Conservation (phyloP, 1,140 invertebrate species). For the Lepidostoma basale region DNA sequence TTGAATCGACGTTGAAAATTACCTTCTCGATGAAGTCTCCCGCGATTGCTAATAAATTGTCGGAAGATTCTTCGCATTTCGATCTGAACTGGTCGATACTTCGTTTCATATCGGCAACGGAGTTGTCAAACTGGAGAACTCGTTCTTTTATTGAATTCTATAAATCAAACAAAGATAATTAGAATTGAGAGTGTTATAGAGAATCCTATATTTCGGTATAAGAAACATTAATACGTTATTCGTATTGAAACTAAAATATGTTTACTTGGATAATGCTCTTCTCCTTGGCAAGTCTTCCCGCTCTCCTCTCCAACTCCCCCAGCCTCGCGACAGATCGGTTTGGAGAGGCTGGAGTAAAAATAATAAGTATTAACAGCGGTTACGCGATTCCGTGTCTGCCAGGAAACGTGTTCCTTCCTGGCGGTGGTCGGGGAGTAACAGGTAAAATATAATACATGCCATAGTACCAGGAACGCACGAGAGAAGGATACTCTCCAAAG, state of each 20-base stretch:
- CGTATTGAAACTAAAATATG: no score
- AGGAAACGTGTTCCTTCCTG: no score
- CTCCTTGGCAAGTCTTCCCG: conserved; percentile 37
- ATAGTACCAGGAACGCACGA: no score
- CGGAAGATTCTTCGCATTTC: conserved; percentile 17
- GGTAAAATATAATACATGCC: no score
- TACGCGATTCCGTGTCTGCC: no score
- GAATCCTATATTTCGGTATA: background rate
- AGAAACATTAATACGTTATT: background rate
- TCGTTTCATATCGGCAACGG: conserved; percentile 19
- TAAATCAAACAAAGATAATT: background rate
- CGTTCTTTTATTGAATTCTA: conserved; percentile 41
- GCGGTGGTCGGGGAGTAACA: no score
- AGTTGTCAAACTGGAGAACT: conserved; percentile 24
- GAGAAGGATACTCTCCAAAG: no score
- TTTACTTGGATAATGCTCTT: conserved; percentile 41
- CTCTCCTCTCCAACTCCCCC: conserved; percentile 39
- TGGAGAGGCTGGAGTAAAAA: conserved; percentile 26
- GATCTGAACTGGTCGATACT: conserved; percentile 23
- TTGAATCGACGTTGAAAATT: no score
- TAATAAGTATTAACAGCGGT: background rate
- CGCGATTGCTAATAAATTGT: background rate
- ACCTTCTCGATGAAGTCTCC: conserved; percentile 32
- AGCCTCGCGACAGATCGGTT: conserved; percentile 22
- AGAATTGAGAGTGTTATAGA: background rate